Evolutionary conservation across 2,797 vertebrate genomes (phyloP).

Genomic region (Enteromius mattozi): DNA sequence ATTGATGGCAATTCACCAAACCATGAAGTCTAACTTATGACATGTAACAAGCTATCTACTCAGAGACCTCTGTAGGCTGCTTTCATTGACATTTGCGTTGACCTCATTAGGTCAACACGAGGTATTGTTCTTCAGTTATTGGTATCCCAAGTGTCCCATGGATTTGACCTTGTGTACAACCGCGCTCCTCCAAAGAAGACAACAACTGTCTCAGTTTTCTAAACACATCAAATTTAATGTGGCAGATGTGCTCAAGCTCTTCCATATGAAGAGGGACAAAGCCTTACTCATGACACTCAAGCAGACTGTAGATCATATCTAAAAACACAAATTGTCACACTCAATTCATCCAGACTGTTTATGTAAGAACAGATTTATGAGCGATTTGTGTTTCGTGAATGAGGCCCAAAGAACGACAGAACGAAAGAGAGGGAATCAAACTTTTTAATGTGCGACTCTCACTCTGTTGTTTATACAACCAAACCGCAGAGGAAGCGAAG

Average conservation of each 20-base stretch:
- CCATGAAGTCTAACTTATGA: neutral
- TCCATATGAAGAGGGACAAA: neutral
- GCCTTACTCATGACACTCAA: neutral
- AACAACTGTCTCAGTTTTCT: constrained; percentile 40
- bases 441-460: constrained; percentile 16
- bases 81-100: constrained; percentile 28
- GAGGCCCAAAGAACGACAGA: neutral
- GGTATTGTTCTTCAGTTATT: constrained; percentile 26
- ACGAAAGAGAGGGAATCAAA: neutral
- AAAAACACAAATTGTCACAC: neutral
- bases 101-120: constrained; percentile 21
- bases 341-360: neutral
- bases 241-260: neutral
- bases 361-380: neutral
- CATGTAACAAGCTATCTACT: neutral
- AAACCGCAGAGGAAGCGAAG: constrained; percentile 49
- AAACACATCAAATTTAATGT: constrained; percentile 5
- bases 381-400: neutral
- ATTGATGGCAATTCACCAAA: neutral
- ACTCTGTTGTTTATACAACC: constrained; percentile 54
- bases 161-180: neutral
- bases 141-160: constrained; percentile 18
- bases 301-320: neutral
- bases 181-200: neutral
- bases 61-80: neutral